phyloP scores from a whole-genome alignment of 2,113 vertebrate species.

The Carassius carassius region DNA sequence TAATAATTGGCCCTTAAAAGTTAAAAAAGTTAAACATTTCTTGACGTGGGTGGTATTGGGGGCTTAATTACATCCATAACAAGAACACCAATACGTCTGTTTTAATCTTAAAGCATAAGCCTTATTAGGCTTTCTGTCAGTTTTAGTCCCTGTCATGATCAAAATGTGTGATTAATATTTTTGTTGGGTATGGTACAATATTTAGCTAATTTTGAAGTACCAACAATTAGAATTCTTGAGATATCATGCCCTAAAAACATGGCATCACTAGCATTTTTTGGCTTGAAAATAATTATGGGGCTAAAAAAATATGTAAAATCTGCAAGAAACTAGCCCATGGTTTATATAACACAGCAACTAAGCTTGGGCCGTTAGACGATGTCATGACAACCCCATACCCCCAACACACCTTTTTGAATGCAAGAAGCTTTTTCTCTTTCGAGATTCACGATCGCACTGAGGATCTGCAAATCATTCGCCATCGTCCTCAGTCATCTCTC shows the following conservation, averaged over 20 bases:
- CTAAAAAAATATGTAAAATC: neutral
- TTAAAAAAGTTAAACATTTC: neutral
- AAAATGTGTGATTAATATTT: neutral
- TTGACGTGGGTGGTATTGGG: neutral
- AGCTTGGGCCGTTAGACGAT: no score
- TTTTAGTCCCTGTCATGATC: neutral
- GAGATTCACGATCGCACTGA: no score
- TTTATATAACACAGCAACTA: neutral
- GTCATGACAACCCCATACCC: no score
- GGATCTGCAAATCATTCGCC: no score
- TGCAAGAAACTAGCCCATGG: neutral
- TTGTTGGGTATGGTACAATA: neutral
- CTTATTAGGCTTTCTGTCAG: neutral
- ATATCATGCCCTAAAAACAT: neutral
- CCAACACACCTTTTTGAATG: no score
- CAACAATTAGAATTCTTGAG: neutral
- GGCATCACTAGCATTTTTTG: neutral
- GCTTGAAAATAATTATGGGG: neutral
- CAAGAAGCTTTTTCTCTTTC: no score
- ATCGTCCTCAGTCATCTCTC: no score
- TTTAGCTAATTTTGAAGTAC: neutral
- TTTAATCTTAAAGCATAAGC: neutral
- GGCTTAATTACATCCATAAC: neutral
- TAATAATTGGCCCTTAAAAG: slow-evolving; percentile 27
- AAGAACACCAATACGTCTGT: neutral